These are phyloP conservation scores for Leptoclinus maculatus DNA, from an alignment of 2,797 vertebrate genomes.

Conservation along the genomic window DNA sequence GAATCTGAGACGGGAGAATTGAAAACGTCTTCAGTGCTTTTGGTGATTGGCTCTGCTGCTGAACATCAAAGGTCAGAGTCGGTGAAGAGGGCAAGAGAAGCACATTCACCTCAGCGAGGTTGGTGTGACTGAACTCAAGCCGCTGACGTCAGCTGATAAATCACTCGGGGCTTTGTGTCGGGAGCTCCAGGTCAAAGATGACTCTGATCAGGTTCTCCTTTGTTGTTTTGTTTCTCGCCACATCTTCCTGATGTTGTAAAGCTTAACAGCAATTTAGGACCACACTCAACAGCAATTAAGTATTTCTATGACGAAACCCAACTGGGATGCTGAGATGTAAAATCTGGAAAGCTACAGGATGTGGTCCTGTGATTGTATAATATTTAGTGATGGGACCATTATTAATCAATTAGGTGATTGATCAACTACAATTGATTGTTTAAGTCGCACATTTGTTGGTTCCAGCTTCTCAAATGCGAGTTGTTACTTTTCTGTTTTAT, in stretches of 20 bases:
- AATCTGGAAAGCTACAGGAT: not conserved
- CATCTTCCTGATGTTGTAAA: not conserved
- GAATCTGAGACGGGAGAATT: constrained; percentile 21
- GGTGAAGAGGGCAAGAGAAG: constrained; percentile 4
- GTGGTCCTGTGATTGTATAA: not conserved
- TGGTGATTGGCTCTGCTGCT: constrained; percentile 1
- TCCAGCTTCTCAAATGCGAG: not conserved
- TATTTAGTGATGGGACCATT: not conserved
- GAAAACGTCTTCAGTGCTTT: constrained; percentile 4
- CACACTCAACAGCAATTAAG: not conserved
- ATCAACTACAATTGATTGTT: too few relatives aligned
- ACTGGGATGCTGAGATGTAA: not conserved
- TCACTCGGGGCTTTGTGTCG: not conserved
- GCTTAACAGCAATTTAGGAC: not conserved
- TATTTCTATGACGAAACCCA: not conserved
- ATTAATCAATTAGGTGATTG: not conserved
- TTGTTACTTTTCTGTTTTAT: not conserved
- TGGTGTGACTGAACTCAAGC: not conserved
- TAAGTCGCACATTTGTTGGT: not conserved
- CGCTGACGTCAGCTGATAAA: constrained; percentile 39
- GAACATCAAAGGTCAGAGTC: constrained; percentile 43
- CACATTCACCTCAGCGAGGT: constrained; percentile 5
- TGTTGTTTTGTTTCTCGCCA: not conserved
- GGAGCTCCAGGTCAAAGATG: not conserved
- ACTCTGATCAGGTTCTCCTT: constrained; percentile 35